Base-by-base conservation (phyloP, 2,797 vertebrate genomes). In the Scarus forsteni region DNA sequence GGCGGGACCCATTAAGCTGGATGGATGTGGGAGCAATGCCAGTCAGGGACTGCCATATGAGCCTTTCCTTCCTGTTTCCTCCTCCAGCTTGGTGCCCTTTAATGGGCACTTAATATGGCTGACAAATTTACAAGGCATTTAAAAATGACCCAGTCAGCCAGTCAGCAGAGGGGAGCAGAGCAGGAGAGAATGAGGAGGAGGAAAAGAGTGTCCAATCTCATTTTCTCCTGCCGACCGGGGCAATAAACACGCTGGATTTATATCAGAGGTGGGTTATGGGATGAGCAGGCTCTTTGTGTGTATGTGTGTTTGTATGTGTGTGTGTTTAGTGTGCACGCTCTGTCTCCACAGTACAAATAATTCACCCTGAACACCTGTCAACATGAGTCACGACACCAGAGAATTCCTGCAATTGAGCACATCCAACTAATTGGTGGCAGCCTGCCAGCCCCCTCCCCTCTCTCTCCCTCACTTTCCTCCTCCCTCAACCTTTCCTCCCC, bases 361-460 rank as follows among this genome's bases (percentile, higher is more conserved):
- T 92, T 92, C 86, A 86, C 84, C 45, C 68, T 87, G 88, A 91
- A 91, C 80, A 94, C 93, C 94, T 94, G 94, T 95, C 94, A 84
- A 73, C 91, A 61, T 84, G 93, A 95, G 92, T 95, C 92, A 91
- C 59, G 39, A 87, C 88, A 60, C 85, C 89, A 91, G 93, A 85
- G 88, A 93, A 92, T 95, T 94, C 92, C 88, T 93, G 93, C 92
- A 95, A 95, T 93, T 93, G 93, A 92, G 92, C 92, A 73, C 92
- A 95, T 94, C 89, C 93, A 92, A 65, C 94, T 96, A 96, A 97
- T 95, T 96, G 94, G 93, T 95, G 95, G 95, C 94, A 90, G 80
- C 79, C 74, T 85, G 93, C 95, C 95, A 95, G 85, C 77, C 79
- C 50, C 65, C 48, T 60, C 65, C 13, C 40, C 60, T 59, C 57